Conservation (phyloP, 2,888 invertebrate species). For the Oscheius sp. region DNA sequence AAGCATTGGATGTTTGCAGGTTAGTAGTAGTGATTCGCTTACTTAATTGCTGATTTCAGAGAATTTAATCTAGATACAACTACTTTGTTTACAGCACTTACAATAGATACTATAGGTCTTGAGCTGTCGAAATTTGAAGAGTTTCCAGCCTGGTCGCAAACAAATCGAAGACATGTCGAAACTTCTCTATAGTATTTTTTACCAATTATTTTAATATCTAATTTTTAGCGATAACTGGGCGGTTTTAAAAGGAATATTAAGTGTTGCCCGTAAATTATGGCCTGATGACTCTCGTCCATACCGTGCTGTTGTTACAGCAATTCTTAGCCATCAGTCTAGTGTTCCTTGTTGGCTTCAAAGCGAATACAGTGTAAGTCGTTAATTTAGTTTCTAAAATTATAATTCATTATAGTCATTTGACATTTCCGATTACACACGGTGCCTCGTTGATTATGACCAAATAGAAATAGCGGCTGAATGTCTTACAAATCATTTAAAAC, state of each 20-base stretch:
- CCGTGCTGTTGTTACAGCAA: slow-evolving; percentile 37
- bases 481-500: slow-evolving; percentile 33
- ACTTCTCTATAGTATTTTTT: slow-evolving; percentile 25
- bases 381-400: neutral
- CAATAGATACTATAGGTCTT: slow-evolving; percentile 52
- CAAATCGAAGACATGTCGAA: slow-evolving; percentile 37
- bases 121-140: slow-evolving; percentile 29
- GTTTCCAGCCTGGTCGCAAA: slow-evolving; percentile 36
- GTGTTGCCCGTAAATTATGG: slow-evolving; percentile 31
- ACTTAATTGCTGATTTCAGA: slow-evolving; percentile 16
- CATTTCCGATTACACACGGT: slow-evolving; percentile 52
- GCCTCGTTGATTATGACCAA: slow-evolving; percentile 54
- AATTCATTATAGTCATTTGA: slow-evolving; percentile 52
- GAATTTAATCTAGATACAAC: slow-evolving; percentile 44
- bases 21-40: slow-evolving; percentile 7
- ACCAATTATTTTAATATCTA: neutral
- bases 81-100: slow-evolving; percentile 41
- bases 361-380: slow-evolving; percentile 32
- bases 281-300: slow-evolving; percentile 41
- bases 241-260: slow-evolving; percentile 37
- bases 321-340: slow-evolving; percentile 33
- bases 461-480: slow-evolving; percentile 43
- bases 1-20: slow-evolving; percentile 56
- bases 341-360: slow-evolving; percentile 46
- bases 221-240: slow-evolving; percentile 41